Conservation (phyloP, 2,888 invertebrate species). For the Drosophila meridionalis region DNA sequence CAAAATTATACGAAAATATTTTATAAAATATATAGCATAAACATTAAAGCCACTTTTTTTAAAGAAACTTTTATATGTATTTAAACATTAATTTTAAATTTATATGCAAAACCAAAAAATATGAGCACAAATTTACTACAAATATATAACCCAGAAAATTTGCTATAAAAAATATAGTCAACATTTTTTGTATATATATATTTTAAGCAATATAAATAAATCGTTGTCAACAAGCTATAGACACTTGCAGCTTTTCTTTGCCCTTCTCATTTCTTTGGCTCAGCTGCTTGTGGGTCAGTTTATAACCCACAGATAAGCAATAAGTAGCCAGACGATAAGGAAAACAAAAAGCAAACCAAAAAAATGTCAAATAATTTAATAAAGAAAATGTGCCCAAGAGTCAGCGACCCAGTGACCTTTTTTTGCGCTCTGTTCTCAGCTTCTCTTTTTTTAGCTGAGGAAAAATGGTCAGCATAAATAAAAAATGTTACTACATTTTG, state of each 20-base stretch:
- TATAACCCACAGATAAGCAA: constrained; percentile 61
- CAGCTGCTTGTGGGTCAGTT: constrained; percentile 53
- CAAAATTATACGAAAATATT: neutral
- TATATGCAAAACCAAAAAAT: too few relatives aligned
- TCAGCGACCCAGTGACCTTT: constrained; percentile 66
- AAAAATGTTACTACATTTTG: constrained; percentile 72
- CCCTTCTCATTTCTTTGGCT: neutral
- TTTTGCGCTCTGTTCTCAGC: constrained; percentile 11
- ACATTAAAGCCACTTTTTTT: too few relatives aligned
- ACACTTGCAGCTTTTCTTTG: constrained; percentile 4
- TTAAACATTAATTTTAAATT: too few relatives aligned
- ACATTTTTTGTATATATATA: neutral
- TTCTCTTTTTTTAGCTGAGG: constrained; percentile 17
- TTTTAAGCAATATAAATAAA: constrained; percentile 4
- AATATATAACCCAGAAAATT: too few relatives aligned
- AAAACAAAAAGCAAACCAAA: constrained; percentile 16
- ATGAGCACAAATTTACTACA: too few relatives aligned
- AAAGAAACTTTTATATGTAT: too few relatives aligned
- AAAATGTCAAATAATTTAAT: constrained; percentile 71
- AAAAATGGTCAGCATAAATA: constrained; percentile 65
- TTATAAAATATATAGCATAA: neutral
- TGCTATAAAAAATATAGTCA: neutral
- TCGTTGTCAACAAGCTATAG: constrained; percentile 4
- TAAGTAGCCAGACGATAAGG: constrained; percentile 56
- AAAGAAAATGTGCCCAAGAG: constrained; percentile 51